A percentile compares a stretch with the other conserved stretches of the same genome.
Evolutionary conservation across 2,797 vertebrate genomes (phyloP).

Genomic region (Anas flavirostris): DNA sequence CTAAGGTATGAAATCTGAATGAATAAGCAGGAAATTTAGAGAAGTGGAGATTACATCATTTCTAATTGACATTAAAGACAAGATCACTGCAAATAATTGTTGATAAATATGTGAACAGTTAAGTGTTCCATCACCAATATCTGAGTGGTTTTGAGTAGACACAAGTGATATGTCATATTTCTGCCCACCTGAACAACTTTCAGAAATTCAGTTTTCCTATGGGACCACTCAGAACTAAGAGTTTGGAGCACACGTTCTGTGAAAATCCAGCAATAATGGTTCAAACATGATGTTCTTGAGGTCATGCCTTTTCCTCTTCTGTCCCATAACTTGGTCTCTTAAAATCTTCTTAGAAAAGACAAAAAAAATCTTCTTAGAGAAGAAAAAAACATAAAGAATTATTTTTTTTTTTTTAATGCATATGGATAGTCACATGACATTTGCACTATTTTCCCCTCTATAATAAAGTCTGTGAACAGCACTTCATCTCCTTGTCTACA

Average conservation of each 20-base stretch:
- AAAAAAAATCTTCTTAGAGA: neutral
- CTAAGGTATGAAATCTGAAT: neutral
- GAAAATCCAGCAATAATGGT: neutral
- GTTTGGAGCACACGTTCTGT: rapidly evolving
- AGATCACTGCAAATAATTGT: neutral
- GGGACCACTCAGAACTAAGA: neutral
- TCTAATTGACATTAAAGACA: neutral
- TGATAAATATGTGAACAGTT: neutral
- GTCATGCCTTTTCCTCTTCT: neutral
- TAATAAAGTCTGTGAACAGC: neutral
- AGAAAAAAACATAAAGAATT: neutral
- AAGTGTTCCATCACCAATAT: neutral
- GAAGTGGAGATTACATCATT: neutral
- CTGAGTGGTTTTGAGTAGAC: neutral
- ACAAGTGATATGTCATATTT: neutral
- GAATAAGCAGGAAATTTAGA: neutral
- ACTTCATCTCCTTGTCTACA: neutral
- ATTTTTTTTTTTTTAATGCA: neutral
- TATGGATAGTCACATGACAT: neutral
- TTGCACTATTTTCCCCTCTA: neutral
- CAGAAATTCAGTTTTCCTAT: neutral
- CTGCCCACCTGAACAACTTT: neutral
- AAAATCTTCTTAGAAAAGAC: neutral
- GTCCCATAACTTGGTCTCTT: neutral
- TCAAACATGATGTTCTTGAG: neutral